A percentile compares a stretch with the other conserved stretches of the same genome.
Conservation (phyloP, 2,113 vertebrate genomes). For the Antidorcas marsupialis region DNA sequence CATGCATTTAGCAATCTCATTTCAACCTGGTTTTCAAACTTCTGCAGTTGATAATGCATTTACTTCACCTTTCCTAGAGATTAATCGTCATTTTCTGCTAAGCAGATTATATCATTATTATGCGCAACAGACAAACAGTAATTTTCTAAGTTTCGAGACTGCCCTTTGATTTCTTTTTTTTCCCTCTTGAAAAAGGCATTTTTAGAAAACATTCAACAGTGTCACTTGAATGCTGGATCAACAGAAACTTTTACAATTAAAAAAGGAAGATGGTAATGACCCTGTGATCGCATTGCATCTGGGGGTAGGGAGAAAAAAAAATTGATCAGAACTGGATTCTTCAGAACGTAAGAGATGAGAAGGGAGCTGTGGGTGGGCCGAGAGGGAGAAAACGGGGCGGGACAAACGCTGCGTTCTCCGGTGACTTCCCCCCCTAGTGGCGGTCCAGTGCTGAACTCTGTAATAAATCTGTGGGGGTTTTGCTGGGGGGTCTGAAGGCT, state of each 20-base stretch:
- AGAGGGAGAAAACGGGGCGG: constrained; percentile 80
- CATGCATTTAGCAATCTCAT: constrained; percentile 71
- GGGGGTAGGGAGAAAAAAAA: constrained; percentile 74
- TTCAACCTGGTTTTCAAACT: constrained; percentile 72
- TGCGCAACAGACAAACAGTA: constrained; percentile 81
- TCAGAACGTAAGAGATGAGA: constrained; percentile 87
- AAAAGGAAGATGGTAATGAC: constrained; percentile 74
- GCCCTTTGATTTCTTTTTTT: constrained; percentile 79
- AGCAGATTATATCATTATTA: constrained; percentile 81
- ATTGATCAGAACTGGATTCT: constrained; percentile 83
- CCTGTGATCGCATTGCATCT: constrained; percentile 84
- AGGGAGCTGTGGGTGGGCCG: constrained; percentile 75
- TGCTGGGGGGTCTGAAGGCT: constrained; percentile 98
- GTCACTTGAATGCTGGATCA: constrained; percentile 79
- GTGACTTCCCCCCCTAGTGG: constrained; percentile 85
- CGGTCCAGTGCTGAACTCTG: constrained; percentile 98
- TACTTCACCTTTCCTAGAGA: constrained; percentile 75
- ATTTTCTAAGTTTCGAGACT: constrained; percentile 79
- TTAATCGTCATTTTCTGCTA: constrained; percentile 78
- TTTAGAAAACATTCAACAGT: constrained; percentile 79
- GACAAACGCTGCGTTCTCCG: constrained; percentile 74
- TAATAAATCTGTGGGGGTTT: constrained; percentile 98
- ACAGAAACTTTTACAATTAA: constrained; percentile 76
- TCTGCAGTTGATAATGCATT: constrained; percentile 77
- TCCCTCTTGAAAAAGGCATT: constrained; percentile 71